phyloP scores from a whole-genome alignment of 92 coral and sea anemone genomes.

The Porites evermanni region DNA sequence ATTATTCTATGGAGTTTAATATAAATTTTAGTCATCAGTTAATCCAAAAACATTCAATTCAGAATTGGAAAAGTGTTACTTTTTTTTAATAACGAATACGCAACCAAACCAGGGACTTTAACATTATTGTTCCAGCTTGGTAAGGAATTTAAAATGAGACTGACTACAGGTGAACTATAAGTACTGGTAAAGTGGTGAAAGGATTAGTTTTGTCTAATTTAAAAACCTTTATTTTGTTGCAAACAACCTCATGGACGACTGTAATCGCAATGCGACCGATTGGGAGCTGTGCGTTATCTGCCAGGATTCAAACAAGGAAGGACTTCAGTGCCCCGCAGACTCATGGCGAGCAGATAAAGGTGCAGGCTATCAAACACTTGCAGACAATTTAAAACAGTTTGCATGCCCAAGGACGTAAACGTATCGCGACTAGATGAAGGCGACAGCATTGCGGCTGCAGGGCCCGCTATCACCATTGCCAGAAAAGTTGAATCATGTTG shows the following conservation, averaged over 20 bases:
- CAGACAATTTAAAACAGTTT: conserved; percentile 42
- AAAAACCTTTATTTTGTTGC: background rate
- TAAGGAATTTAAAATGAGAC: conserved; percentile 1
- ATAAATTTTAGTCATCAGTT: too few species aligned
- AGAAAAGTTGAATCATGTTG: too few species aligned
- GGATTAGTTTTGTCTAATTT: background rate
- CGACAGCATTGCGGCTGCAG: conserved; percentile 29
- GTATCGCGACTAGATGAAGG: conserved; percentile 34
- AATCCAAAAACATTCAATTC: too few species aligned
- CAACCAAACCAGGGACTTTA: background rate
- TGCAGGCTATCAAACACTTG: conserved; percentile 56
- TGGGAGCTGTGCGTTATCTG: conserved; percentile 6
- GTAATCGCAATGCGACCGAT: background rate
- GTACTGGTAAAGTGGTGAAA: background rate
- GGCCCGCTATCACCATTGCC: conserved; percentile 28
- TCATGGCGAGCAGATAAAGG: conserved; percentile 41
- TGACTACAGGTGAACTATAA: background rate
- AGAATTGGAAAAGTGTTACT: too few species aligned
- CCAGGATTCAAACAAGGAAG: conserved; percentile 39
- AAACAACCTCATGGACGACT: background rate
- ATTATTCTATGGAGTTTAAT: too few species aligned
- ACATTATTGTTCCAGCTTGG: background rate
- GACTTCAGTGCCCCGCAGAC: conserved; percentile 49
- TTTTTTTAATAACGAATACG: too few species aligned
- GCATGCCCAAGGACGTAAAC: conserved; percentile 14